These are phyloP conservation scores for Oplegnathus fasciatus DNA, from an alignment of 2,113 vertebrate genomes.

Conservation along the genomic window DNA sequence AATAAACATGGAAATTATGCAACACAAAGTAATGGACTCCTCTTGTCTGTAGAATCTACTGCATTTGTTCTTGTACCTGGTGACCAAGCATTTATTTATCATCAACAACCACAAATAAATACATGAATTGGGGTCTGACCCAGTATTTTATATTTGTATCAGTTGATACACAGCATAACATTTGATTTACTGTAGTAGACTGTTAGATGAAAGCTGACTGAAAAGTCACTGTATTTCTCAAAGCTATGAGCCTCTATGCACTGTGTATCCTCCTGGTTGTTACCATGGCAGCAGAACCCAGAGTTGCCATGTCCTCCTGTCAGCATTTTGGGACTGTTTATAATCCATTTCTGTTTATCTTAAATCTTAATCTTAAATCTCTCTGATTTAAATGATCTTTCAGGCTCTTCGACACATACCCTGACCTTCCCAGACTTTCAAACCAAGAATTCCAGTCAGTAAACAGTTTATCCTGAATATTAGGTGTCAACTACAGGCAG, in stretches of 20 bases:
- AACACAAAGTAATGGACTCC: constrained; percentile 72
- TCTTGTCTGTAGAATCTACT: background rate
- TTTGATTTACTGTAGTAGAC: background rate
- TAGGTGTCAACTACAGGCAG: background rate
- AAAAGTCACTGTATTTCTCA: too few relatives aligned
- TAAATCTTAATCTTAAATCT: background rate
- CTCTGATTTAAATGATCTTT: background rate
- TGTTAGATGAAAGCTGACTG: background rate
- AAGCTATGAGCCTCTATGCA: background rate
- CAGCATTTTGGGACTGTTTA: background rate
- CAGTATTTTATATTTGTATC: background rate
- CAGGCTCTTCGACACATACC: background rate
- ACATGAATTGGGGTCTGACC: background rate
- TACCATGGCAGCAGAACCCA: background rate
- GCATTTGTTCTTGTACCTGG: background rate
- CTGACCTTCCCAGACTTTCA: background rate
- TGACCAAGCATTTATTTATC: background rate
- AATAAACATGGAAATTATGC: constrained; percentile 95
- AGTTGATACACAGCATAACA: background rate
- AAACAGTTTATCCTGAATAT: background rate
- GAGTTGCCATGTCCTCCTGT: constrained; percentile 11
- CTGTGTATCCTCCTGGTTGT: background rate
- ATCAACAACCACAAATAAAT: background rate
- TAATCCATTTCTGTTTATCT: background rate
- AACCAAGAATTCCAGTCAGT: background rate